Percentiles rank a stretch among this genome's conserved stretches.
Conservation (phyloP, 2,888 invertebrate species). For the Idaea biselata region DNA sequence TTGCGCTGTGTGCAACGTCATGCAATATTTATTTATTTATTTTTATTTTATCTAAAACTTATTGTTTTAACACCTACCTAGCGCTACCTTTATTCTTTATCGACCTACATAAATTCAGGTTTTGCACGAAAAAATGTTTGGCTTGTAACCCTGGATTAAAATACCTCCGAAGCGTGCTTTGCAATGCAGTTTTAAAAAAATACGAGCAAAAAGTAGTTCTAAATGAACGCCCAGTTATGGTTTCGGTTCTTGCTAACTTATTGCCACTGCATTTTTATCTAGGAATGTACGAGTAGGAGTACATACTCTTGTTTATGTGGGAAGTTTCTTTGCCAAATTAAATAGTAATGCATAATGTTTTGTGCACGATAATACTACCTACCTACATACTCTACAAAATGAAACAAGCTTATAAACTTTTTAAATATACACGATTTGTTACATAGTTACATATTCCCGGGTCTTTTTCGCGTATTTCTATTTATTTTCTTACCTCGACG, state of each 20-base stretch:
- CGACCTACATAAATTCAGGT: background rate
- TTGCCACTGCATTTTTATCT: conserved; percentile 1
- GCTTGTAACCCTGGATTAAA: background rate
- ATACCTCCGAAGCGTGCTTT: conserved; percentile 1
- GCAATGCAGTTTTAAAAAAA: conserved; percentile 4
- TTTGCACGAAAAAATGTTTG: background rate
- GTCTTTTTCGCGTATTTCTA: no score
- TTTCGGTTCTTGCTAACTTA: background rate
- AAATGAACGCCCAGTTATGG: background rate
- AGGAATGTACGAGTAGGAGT: background rate
- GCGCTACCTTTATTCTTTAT: background rate
- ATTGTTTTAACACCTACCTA: no score
- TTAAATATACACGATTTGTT: no score
- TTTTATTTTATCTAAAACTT: no score
- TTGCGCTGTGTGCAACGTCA: no score
- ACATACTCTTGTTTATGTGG: background rate
- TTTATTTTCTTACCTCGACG: no score
- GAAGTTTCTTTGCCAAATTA: background rate
- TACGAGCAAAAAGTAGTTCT: background rate
- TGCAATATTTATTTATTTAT: no score
- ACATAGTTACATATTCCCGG: no score
- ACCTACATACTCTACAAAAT: background rate
- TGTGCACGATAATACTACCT: background rate
- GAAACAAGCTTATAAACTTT: background rate
- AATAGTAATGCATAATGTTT: background rate